Percentiles rank a stretch among this genome's conserved stretches.
These are phyloP conservation scores for Heliconius aoede DNA, from an alignment of 2,888 invertebrate genomes.

Conservation along the genomic window DNA sequence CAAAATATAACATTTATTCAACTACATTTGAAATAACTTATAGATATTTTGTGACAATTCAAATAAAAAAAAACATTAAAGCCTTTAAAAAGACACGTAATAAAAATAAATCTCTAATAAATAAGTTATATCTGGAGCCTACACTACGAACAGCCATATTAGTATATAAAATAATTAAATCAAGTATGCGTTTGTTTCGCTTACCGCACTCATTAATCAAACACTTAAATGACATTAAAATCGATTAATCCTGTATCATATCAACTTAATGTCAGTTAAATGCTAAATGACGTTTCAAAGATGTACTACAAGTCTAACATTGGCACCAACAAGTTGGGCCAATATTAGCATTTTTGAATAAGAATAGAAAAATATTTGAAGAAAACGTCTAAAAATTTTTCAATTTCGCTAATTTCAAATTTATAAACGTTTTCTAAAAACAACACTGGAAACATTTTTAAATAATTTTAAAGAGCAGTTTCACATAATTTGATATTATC, in stretches of 20 bases:
- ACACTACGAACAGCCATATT: slow-evolving; percentile 23
- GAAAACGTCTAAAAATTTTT: background rate
- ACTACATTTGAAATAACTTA: slow-evolving; percentile 2
- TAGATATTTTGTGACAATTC: slow-evolving; percentile 19
- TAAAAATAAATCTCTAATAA: slow-evolving; percentile 22
- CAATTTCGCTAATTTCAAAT: background rate
- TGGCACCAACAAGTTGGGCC: background rate
- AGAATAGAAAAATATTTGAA: too few relatives aligned
- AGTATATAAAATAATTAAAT: slow-evolving; percentile 17
- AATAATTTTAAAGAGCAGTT: background rate
- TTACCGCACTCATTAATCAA: background rate
- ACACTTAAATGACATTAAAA: background rate
- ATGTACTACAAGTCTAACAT: background rate
- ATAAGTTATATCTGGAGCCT: slow-evolving; percentile 9
- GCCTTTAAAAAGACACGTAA: slow-evolving; percentile 1
- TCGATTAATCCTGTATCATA: background rate
- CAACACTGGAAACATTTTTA: background rate
- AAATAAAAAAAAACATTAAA: slow-evolving; percentile 12
- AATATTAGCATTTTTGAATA: background rate
- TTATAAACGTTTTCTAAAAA: background rate
- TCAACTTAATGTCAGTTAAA: slow-evolving; percentile 1
- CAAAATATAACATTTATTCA: slow-evolving; percentile 1
- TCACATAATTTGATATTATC: background rate
- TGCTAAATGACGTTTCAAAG: background rate
- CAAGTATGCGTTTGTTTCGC: slow-evolving; percentile 13